phyloP scores from a whole-genome alignment of 37 sponge, comb jelly and placozoan species.

The Aplysina aerophoba region DNA sequence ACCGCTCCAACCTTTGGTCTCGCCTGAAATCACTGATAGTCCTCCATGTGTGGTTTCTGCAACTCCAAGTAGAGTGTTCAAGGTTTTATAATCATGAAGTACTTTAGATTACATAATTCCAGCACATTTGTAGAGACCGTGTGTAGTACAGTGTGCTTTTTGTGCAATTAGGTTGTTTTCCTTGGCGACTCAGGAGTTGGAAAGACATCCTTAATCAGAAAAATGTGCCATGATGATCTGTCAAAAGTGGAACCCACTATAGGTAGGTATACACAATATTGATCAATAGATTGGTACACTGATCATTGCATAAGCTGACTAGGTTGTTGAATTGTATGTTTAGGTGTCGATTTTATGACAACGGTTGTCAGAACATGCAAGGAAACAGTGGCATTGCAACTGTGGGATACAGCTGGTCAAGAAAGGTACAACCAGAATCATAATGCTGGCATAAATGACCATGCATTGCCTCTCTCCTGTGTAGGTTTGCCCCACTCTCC shows the following conservation, averaged over 20 bases:
- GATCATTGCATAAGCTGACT: not conserved
- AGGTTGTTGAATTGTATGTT: not conserved
- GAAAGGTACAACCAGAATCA: too few species aligned
- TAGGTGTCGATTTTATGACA: conserved; percentile 21
- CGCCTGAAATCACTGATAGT: too few species aligned
- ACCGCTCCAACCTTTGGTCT: too few species aligned
- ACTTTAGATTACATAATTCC: too few species aligned
- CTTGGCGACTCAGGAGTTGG: conserved; percentile 35
- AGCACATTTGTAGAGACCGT: too few species aligned
- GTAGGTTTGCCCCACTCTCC: conserved; percentile 24
- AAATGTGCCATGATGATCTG: not conserved
- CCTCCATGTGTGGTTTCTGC: too few species aligned
- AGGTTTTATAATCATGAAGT: too few species aligned
- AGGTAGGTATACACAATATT: not conserved
- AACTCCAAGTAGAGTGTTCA: too few species aligned
- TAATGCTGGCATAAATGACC: not conserved
- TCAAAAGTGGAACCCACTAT: not conserved
- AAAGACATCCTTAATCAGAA: conserved; percentile 1
- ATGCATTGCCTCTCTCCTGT: not conserved
- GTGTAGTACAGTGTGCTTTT: not conserved
- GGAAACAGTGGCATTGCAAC: conserved; percentile 20
- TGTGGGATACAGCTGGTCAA: conserved; percentile 36
- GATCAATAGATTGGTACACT: not conserved
- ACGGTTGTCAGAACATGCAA: not conserved
- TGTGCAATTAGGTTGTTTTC: conserved; percentile 16